A percentile compares a stretch with the other conserved stretches of the same genome.
These are phyloP conservation scores for Danionella dracula DNA, from an alignment of 2,797 vertebrate species.

Conservation along the genomic window DNA sequence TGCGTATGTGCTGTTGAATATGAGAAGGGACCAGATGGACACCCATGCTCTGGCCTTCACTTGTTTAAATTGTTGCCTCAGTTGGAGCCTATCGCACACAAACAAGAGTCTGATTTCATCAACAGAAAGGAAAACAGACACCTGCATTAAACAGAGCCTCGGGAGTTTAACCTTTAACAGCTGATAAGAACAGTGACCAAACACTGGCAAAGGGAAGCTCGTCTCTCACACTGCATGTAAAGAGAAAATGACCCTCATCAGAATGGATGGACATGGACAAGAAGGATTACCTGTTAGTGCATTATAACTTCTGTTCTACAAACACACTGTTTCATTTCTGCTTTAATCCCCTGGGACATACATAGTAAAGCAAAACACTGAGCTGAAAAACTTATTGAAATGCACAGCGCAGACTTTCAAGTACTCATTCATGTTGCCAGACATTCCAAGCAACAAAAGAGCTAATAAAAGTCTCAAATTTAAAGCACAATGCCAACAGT, in stretches of 20 bases:
- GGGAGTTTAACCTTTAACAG: conserved; percentile 40
- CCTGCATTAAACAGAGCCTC: conserved; percentile 20
- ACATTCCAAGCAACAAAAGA: too few relatives aligned
- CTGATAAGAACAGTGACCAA: conserved; percentile 44
- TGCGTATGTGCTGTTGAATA: conserved; percentile 11
- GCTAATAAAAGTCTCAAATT: too few relatives aligned
- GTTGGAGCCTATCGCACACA: conserved; percentile 13
- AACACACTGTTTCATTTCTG: too few relatives aligned
- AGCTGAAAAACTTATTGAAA: too few relatives aligned
- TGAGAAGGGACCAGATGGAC: conserved; percentile 37
- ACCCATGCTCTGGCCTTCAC: conserved; percentile 21
- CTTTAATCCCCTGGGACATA: too few relatives aligned
- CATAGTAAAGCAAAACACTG: too few relatives aligned
- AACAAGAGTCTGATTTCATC: conserved; percentile 11
- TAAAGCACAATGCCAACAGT: too few relatives aligned
- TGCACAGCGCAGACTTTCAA: too few relatives aligned
- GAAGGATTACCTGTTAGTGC: not conserved
- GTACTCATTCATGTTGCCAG: too few relatives aligned
- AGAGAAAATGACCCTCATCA: not conserved
- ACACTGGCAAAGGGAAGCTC: conserved; percentile 43
- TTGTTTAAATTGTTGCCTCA: conserved; percentile 29
- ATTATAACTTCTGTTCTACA: too few relatives aligned
- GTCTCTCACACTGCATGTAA: conserved; percentile 1
- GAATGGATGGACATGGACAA: not conserved
- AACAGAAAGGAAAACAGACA: conserved; percentile 33